These are phyloP conservation scores for Daktulosphaira vitifoliae DNA, from an alignment of 1,140 invertebrate species.

Conservation along the genomic window DNA sequence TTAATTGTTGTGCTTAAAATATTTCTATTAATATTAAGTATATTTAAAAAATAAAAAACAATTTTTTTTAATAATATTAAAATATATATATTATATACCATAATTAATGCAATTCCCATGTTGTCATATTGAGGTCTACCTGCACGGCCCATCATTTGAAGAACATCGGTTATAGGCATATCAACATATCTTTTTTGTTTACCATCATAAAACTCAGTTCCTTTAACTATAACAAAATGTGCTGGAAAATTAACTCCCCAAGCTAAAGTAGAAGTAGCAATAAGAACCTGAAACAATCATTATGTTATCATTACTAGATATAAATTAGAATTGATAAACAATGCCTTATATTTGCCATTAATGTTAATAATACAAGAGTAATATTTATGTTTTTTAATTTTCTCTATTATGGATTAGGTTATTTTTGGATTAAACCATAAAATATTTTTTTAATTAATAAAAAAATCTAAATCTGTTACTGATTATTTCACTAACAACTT, in stretches of 20 bases:
- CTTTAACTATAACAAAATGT: slow-evolving; percentile 73
- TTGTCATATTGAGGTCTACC: slow-evolving; percentile 94
- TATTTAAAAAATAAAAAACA: too few species aligned
- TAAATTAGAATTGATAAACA: background rate
- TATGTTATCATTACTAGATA: slow-evolving; percentile 10
- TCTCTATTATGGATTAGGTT: too few species aligned
- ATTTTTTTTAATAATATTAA: too few species aligned
- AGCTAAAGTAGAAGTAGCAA: slow-evolving; percentile 93
- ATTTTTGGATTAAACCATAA: too few species aligned
- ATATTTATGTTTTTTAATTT: too few species aligned
- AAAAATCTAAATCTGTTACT: background rate
- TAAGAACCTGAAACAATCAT: slow-evolving; percentile 71
- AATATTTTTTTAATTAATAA: background rate
- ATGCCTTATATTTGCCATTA: too few species aligned
- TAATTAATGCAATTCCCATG: slow-evolving; percentile 88
- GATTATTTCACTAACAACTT: background rate
- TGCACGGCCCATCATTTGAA: slow-evolving; percentile 99
- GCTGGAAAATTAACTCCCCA: slow-evolving; percentile 99
- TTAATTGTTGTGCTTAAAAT: too few species aligned
- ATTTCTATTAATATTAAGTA: too few species aligned
- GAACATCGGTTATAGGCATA: slow-evolving; percentile 97
- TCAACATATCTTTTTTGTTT: slow-evolving; percentile 95
- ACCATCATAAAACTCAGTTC: slow-evolving; percentile 97
- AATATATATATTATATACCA: slow-evolving; percentile 49
- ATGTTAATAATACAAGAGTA: too few species aligned